These are phyloP conservation scores for Falco rusticolus DNA, from an alignment of 2,797 vertebrate species.

Conservation along the genomic window DNA sequence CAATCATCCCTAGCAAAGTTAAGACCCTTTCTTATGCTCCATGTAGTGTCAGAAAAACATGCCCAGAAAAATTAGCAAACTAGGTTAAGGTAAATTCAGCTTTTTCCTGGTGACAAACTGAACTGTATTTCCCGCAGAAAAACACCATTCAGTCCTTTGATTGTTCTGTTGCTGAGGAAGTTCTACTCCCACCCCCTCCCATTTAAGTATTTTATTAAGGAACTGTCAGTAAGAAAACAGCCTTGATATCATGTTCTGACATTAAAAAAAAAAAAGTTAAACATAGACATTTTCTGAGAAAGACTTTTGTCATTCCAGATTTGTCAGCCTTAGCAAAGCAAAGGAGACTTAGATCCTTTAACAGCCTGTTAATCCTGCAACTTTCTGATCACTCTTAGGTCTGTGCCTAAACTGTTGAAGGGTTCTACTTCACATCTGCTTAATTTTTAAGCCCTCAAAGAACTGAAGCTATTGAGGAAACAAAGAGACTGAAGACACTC, in stretches of 20 bases:
- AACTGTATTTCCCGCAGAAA: neutral
- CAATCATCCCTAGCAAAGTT: neutral
- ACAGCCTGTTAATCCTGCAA: neutral
- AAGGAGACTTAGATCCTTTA: neutral
- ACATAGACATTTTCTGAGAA: neutral
- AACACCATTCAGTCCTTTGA: neutral
- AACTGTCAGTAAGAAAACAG: neutral
- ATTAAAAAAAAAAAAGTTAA: neutral
- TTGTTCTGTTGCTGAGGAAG: neutral
- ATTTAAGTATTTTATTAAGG: neutral
- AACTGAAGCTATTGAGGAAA: neutral
- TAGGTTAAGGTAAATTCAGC: neutral
- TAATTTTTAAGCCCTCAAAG: neutral
- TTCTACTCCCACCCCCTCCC: too few relatives aligned
- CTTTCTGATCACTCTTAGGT: neutral
- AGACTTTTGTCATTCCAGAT: neutral
- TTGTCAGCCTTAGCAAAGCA: neutral
- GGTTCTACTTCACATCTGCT: neutral
- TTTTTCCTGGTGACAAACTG: neutral
- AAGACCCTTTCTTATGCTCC: neutral
- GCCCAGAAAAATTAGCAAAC: neutral
- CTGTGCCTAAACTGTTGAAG: neutral
- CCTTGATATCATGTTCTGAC: neutral
- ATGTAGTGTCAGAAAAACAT: neutral
- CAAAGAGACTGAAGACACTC: neutral